Percentiles rank a stretch among this genome's conserved stretches.
phyloP scores from a whole-genome alignment of 2,797 vertebrate genomes.

The Pangasius sanitwongsei region DNA sequence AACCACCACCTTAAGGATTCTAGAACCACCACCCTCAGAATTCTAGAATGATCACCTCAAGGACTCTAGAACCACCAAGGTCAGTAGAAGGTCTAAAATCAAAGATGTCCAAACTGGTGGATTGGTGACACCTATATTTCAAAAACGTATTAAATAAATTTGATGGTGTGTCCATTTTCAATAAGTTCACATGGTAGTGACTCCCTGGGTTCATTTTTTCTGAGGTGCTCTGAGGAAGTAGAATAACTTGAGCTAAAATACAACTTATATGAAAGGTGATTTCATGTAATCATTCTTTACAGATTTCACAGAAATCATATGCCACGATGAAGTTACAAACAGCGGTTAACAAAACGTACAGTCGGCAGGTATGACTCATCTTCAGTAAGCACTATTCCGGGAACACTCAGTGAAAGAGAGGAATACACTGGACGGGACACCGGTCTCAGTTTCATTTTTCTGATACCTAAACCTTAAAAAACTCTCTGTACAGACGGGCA shows the following conservation, averaged over 20 bases:
- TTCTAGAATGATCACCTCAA: neutral
- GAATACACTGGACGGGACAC: neutral
- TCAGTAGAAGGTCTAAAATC: neutral
- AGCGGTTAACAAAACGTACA: neutral
- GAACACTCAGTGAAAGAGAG: neutral
- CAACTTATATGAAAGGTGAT: neutral
- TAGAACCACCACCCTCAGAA: neutral
- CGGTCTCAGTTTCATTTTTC: neutral
- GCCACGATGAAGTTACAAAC: neutral
- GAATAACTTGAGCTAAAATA: neutral
- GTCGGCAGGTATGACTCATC: constrained; percentile 22
- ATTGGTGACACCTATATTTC: neutral
- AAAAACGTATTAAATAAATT: neutral
- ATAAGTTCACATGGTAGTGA: neutral
- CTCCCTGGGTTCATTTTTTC: neutral
- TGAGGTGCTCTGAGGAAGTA: neutral
- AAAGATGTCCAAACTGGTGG: neutral
- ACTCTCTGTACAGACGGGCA: neutral
- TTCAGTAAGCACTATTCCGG: neutral
- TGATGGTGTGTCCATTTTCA: neutral
- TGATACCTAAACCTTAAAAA: neutral
- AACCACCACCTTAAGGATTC: neutral
- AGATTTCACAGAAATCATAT: neutral
- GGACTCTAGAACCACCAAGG: neutral
- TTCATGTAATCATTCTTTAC: neutral